phyloP scores from a whole-genome alignment of 2,797 vertebrate species.

The Margarornis squamiger region DNA sequence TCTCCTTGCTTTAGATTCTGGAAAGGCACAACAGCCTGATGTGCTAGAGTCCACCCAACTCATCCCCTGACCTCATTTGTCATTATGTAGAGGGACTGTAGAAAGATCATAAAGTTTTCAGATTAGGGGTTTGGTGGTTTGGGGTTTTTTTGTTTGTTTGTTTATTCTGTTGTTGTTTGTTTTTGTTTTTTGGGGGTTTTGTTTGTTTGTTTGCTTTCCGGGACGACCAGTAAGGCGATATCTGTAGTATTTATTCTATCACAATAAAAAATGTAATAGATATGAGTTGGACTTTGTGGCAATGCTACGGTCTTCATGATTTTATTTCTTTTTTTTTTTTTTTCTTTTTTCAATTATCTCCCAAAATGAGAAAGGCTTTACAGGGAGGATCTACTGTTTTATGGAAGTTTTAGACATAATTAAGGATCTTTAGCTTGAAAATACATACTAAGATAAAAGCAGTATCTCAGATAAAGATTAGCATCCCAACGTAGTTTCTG shows the following conservation, averaged over 20 bases:
- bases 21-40: neutral
- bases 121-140: neutral
- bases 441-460: neutral
- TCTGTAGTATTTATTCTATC: neutral
- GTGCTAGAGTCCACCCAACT: neutral
- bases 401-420: neutral
- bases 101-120: neutral
- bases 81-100: neutral
- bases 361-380: neutral
- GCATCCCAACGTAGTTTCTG: neutral
- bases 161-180: no score
- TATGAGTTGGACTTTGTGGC: neutral
- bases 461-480: neutral
- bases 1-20: neutral
- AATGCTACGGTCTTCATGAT: neutral
- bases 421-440: neutral
- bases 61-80: neutral
- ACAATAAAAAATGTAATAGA: neutral
- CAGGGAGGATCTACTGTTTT: neutral
- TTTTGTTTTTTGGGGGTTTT: neutral
- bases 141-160: neutral
- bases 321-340: neutral
- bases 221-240: neutral
- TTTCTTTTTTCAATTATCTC: neutral
- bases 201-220: accelerated